phyloP scores from a whole-genome alignment of 2,797 vertebrate genomes.

The Hoplostethus mediterraneus region DNA sequence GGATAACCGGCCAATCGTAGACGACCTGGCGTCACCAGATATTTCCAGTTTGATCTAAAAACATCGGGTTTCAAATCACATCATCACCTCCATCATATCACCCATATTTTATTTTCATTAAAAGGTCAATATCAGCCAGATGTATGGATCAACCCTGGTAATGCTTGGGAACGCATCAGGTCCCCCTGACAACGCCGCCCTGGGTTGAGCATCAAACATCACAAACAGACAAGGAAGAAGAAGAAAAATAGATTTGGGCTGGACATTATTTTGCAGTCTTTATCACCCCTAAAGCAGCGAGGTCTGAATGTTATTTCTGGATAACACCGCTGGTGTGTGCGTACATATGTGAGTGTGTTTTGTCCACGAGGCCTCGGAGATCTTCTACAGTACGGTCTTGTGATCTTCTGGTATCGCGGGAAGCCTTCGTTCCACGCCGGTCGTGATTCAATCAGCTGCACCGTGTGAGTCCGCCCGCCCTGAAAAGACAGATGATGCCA shows the following conservation, averaged over 20 bases:
- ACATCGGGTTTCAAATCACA: too few species aligned
- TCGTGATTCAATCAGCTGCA: constrained; percentile 70
- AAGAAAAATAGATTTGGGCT: too few species aligned
- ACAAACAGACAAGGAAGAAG: constrained; percentile 1
- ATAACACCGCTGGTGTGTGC: constrained; percentile 36
- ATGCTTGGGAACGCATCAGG: too few species aligned
- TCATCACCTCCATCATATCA: too few species aligned
- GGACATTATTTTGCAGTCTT: too few species aligned
- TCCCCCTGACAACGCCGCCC: neutral
- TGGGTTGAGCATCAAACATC: constrained; percentile 14
- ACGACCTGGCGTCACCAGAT: too few species aligned
- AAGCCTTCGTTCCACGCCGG: constrained; percentile 63
- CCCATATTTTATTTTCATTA: too few species aligned
- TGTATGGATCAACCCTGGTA: too few species aligned
- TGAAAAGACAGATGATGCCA: constrained; percentile 73
- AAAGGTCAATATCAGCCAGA: too few species aligned
- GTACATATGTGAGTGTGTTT: constrained; percentile 66
- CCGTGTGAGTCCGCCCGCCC: constrained; percentile 45
- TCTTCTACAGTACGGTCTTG: constrained; percentile 67
- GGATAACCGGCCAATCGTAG: too few species aligned
- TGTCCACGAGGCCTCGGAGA: constrained; percentile 53
- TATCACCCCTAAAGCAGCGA: neutral
- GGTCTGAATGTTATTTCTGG: constrained; percentile 37
- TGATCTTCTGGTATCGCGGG: constrained; percentile 64
- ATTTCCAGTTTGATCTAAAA: too few species aligned